These are phyloP conservation scores for Isurus oxyrinchus DNA, from an alignment of 2,113 vertebrate species.

Conservation along the genomic window DNA sequence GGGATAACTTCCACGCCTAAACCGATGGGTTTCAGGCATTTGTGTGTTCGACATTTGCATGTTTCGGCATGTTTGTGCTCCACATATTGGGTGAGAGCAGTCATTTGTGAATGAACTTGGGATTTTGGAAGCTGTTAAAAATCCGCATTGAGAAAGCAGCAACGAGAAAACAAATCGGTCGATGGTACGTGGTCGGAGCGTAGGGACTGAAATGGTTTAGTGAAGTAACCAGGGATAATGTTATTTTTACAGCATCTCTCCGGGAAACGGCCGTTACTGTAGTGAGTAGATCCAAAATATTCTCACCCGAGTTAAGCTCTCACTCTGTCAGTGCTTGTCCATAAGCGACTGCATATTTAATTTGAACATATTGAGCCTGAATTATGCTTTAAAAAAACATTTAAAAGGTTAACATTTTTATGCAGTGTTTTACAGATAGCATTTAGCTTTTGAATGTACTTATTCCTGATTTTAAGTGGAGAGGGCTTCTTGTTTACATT, in stretches of 20 bases:
- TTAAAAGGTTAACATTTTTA: background rate
- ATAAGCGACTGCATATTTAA: background rate
- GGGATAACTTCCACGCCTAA: background rate
- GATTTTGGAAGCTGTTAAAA: background rate
- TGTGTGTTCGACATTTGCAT: background rate
- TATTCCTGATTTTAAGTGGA: background rate
- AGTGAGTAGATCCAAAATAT: background rate
- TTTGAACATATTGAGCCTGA: background rate
- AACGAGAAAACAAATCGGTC: background rate
- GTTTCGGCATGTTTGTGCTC: background rate
- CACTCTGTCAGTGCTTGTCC: background rate
- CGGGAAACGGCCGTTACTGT: background rate
- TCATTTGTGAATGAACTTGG: constrained; percentile 29
- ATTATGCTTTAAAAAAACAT: background rate
- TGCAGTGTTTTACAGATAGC: background rate
- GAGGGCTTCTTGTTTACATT: background rate
- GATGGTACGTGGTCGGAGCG: background rate
- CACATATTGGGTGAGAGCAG: background rate
- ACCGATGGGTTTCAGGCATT: background rate
- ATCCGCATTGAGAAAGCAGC: background rate
- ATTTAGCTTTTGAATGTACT: background rate
- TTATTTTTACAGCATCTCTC: background rate
- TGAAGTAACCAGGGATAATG: background rate
- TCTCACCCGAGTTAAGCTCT: background rate
- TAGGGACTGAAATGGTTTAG: background rate